Evolutionary conservation across 2,888 invertebrate genomes (phyloP).

Genomic region (Plebejus argus): DNA sequence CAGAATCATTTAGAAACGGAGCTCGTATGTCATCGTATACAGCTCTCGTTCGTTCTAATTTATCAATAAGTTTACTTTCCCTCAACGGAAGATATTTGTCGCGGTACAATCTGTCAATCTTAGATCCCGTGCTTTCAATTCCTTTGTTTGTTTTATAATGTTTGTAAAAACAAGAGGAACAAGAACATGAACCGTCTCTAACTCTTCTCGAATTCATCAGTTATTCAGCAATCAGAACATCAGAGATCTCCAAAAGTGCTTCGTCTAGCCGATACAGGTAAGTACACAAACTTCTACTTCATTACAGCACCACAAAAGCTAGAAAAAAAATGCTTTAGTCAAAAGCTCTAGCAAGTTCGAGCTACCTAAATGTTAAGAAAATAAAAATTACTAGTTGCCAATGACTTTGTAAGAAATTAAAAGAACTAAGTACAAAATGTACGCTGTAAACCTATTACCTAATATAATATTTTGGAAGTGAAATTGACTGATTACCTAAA

Average conservation of each 20-base stretch:
- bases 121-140: conserved; percentile 49
- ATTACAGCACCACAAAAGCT: background rate
- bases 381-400: no score
- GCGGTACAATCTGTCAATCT: conserved; percentile 52
- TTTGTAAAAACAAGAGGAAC: conserved; percentile 52
- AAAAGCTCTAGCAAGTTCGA: background rate
- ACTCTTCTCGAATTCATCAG: conserved; percentile 49
- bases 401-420: no score
- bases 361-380: background rate
- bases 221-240: conserved; percentile 29
- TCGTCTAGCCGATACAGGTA: background rate
- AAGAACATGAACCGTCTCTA: conserved; percentile 50
- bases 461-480: no score
- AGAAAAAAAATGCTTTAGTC: background rate
- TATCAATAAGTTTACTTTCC: conserved; percentile 56
- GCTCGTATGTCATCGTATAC: conserved; percentile 58
- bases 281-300: background rate
- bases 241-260: background rate
- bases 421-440: no score
- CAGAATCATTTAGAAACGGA: conserved; percentile 49
- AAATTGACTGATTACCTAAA: no score
- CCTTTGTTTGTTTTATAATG: conserved; percentile 52
- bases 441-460: no score
- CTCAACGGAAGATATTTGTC: conserved; percentile 55
- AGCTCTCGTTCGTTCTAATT: conserved; percentile 57